Conservation (phyloP, 2,797 vertebrate species). For the Selene dorsalis region DNA sequence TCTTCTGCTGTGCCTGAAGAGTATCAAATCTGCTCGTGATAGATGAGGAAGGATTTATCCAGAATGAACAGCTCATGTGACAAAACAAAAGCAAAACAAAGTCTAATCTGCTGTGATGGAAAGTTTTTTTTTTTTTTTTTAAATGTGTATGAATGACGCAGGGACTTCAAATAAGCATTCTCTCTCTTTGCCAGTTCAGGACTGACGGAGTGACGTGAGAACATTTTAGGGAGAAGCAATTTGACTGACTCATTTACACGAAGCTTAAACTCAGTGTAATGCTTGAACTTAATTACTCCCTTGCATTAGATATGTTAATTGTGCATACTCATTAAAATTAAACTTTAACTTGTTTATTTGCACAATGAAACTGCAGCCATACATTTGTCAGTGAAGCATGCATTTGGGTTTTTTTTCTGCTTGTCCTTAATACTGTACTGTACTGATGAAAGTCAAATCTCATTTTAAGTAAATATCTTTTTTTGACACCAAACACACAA, state of each 20-base stretch:
- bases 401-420: constrained; percentile 6
- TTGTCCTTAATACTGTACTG: constrained; percentile 29
- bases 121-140: constrained; percentile 29
- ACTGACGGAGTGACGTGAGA: constrained; percentile 29
- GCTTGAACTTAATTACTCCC: constrained; percentile 27
- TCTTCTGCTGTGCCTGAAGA: constrained; percentile 68
- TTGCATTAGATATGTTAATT: constrained; percentile 18
- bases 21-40: constrained; percentile 65
- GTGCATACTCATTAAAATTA: constrained; percentile 17
- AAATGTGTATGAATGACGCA: constrained; percentile 39
- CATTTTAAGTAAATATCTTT: constrained; percentile 49
- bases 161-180: constrained; percentile 22
- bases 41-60: constrained; percentile 67
- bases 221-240: constrained; percentile 14
- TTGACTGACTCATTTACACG: constrained; percentile 20
- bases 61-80: constrained; percentile 52
- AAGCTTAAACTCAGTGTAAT: constrained; percentile 11
- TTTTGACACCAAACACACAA: constrained; percentile 48
- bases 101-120: constrained; percentile 51
- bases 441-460: constrained; percentile 57
- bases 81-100: constrained; percentile 52
- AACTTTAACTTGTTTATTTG: constrained; percentile 29
- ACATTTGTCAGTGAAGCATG: constrained; percentile 4
- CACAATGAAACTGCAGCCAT: constrained; percentile 12
- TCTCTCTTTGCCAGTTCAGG: constrained; percentile 1